Evolutionary conservation across 2,888 invertebrate genomes (phyloP).

Genomic region (Ennomos erosarius): DNA sequence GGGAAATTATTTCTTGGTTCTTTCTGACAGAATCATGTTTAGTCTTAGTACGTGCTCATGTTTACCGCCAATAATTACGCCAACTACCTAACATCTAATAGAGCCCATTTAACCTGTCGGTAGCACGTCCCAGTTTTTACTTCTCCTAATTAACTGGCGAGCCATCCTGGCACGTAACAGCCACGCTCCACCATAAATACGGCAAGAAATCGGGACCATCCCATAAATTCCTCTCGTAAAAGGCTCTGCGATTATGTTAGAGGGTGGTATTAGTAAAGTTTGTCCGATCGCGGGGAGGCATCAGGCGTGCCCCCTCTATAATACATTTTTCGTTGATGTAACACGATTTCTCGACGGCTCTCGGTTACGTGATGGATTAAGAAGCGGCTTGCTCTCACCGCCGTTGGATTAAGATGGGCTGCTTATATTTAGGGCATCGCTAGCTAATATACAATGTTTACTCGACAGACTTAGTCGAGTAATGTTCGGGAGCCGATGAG

Average conservation of each 20-base stretch:
- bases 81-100: conserved; percentile 35
- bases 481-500: conserved; percentile 55
- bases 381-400: conserved; percentile 77
- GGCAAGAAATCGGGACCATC: conserved; percentile 84
- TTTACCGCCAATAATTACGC: conserved; percentile 19
- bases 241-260: conserved; percentile 85
- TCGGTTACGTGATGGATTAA: conserved; percentile 86
- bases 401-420: conserved; percentile 77
- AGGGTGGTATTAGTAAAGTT: conserved; percentile 86
- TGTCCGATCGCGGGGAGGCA: conserved; percentile 77
- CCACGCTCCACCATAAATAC: conserved; percentile 81
- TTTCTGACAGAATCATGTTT: too few species aligned
- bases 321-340: conserved; percentile 87
- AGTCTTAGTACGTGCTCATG: conserved; percentile 29
- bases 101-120: conserved; percentile 48
- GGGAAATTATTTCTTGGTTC: too few species aligned
- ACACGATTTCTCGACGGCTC: conserved; percentile 85
- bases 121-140: conserved; percentile 45
- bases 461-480: conserved; percentile 74
- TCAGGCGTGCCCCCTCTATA: conserved; percentile 67
- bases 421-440: conserved; percentile 80
- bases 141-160: conserved; percentile 76
- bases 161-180: conserved; percentile 74
- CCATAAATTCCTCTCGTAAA: conserved; percentile 85
- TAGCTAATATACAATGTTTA: conserved; percentile 80